Evolutionary conservation across 1,140 invertebrate species (phyloP), one percentile per base, ranked within the genome.

Genomic region (Mizuhopecten yessoensis): DNA sequence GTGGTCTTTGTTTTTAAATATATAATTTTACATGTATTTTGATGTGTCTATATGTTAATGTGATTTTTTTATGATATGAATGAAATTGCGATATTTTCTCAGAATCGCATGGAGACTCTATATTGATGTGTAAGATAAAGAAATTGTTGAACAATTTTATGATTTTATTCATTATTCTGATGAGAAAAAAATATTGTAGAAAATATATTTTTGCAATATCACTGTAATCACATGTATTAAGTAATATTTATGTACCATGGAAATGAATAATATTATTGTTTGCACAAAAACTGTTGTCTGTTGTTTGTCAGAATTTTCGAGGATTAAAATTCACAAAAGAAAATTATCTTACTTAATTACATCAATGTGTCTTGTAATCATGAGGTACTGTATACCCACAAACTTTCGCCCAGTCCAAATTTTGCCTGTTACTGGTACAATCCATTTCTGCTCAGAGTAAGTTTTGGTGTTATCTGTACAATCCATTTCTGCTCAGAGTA

Each of bases 251-350:
- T 75, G 57, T 75, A 75, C 57, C 57, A 75, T 75, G 57, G 57
- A 75, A 75, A 75, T 75, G 57, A 75, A 75, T 75, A 75, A 75
- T 75, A 75, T 75, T 75, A 75, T 75, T 75, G 57, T 75, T 75
- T 75, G 57, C 57, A 75, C 57, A 75, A 75, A 75, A 29, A 5
- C 2, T 75, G 23, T 1, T 75, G 2, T 75, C 29, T 75, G 57
- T 75, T 75, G 23, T 75, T 75, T n/a, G 15, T 75, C n/a, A 75
- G 45, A 57, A 57, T 57, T 57, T 57, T 57, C 45, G 17, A 9
- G 45, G 45, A 57, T 7, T 11, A 57, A 57, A 11, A 57, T 57
- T 15, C 36, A 39, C n/a, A n/a, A n/a, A n/a, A n/a, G n/a, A n/a
- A n/a, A n/a, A n/a, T n/a, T n/a, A n/a, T n/a, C n/a, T n/a, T n/a